A percentile compares a stretch with the other conserved stretches of the same genome.
Evolutionary conservation across 2,113 vertebrate species (phyloP).

Genomic region (Poicephalus meyeri): DNA sequence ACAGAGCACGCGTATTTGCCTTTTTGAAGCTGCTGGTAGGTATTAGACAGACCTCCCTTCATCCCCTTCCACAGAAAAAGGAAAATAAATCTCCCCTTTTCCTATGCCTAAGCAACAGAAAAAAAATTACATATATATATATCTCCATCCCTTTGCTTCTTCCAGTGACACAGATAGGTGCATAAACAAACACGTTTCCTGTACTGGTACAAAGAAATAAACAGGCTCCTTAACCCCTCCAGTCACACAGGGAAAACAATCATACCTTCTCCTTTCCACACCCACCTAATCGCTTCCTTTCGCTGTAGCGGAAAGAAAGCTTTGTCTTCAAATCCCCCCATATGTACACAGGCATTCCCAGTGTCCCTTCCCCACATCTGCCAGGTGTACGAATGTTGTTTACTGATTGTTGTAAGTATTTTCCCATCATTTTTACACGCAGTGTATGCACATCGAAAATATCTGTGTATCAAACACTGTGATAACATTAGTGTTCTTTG

Average conservation of each 20-base stretch:
- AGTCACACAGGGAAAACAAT: not conserved
- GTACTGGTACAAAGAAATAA: conserved; percentile 21
- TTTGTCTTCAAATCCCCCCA: not conserved
- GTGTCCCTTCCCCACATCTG: not conserved
- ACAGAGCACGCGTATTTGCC: not conserved
- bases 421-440: not conserved
- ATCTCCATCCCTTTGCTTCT: not conserved
- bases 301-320: not conserved
- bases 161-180: not conserved
- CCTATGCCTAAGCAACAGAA: not conserved
- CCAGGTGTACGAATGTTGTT: not conserved
- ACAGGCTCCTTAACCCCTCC: not conserved
- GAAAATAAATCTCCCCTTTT: not conserved
- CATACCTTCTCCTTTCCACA: not conserved
- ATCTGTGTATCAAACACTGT: not conserved
- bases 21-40: not conserved
- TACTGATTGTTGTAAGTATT: not conserved
- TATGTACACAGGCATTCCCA: not conserved
- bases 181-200: conserved; percentile 26
- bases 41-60: not conserved
- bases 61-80: not conserved
- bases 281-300: not conserved
- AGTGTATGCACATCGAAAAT: not conserved
- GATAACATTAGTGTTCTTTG: not conserved
- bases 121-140: not conserved